Evolutionary conservation across 1,140 invertebrate genomes (phyloP), one percentile per base, ranked within the genome.

Genomic region (Calephelis virginiensis): DNA sequence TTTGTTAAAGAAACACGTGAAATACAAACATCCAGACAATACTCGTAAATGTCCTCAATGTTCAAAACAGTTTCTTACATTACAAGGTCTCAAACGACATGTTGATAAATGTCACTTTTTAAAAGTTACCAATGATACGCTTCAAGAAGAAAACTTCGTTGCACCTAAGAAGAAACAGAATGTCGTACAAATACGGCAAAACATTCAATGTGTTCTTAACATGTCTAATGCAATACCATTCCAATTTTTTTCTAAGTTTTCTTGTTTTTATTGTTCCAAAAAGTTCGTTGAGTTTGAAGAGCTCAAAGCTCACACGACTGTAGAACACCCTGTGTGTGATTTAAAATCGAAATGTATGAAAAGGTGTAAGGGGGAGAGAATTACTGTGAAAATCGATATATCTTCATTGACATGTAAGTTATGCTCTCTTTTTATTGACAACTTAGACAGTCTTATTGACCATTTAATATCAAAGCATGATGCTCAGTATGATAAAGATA

Each of bases 191-290:
- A 87, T 87, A 6, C 67, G 86, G 38, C 73, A 80, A 56, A 90
- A 90, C 49, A 90, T 90, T 11, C 74, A 78, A 46, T 83, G 77
- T 48, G 77, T 90, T 9, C 48, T 90, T 3, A 88, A 90, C 66
- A 87, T 87, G 83, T 86, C 86, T 1, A 88, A 84, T 0, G 88
- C 83, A 10, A 69, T 82, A 9, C 88, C 88, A 2, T 90, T 90
- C 60, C 84, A 82, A 64, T 90, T 86, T 69, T 83, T 83, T 48
- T 75, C 78, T 0, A 84, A 83, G 59, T 90, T 75, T 61, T 80
- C 76, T 0, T 90, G 88, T 61, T 90, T 90, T 56, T 83, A 89
- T 67, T 90, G 88, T 47, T 82, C 85, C 0, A 78, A 78, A 61
- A 83, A 82, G 67, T 90, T 81, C 38, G 71, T 79, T 0, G 85